Base-by-base conservation (phyloP, 2,797 vertebrate genomes). In the Toxotes lorentzi region DNA sequence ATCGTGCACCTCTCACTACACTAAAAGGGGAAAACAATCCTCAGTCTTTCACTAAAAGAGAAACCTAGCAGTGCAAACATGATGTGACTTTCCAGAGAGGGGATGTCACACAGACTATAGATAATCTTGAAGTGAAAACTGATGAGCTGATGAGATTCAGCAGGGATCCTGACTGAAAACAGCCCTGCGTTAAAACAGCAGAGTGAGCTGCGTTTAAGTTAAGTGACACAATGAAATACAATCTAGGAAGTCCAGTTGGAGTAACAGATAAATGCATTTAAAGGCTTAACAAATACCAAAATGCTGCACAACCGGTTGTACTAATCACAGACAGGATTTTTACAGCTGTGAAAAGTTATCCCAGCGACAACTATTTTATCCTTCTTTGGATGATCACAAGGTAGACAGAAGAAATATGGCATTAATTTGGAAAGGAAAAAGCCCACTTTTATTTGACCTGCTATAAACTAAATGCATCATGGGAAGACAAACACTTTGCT, bases 391-490 rank as follows among this genome's bases (percentile, higher is more conserved):
- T 27, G 12, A 53, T 27, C 23, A 27, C 23, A 1, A 53, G 4
- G 23, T 53, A 27, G 53, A 45, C 11, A 35, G 38, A 1, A n/a
- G 16, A 61, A 68, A 38, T 47, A 21, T 24, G 23, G 23, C n/a
- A 43, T 14, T 13, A 5, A 38, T 70, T 74, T 19, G 10, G 40
- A 45, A 12, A 5, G 27, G 17, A 3, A 17, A 23, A 47, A n/a
- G 17, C 21, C 45, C 5, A 14, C n/a, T 75, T 63, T 40, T 57
- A 53, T n/a, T 24, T 45, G n/a, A 47, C 66, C 13, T 64, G 32
- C 67, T 81, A n/a, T 64, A 24, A 79, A 77, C 77, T 72, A 76
- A 73, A 82, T 61, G 34, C 23, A 67, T 66, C 30, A 68, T 8
- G 51, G 17, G 23, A 84, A 73, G 30, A 79, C 13, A 53, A 54